A percentile compares a stretch with the other conserved stretches of the same genome.
These are phyloP conservation scores for Trochalopteron elliotii DNA, from an alignment of 2,113 vertebrate genomes.

Conservation along the genomic window DNA sequence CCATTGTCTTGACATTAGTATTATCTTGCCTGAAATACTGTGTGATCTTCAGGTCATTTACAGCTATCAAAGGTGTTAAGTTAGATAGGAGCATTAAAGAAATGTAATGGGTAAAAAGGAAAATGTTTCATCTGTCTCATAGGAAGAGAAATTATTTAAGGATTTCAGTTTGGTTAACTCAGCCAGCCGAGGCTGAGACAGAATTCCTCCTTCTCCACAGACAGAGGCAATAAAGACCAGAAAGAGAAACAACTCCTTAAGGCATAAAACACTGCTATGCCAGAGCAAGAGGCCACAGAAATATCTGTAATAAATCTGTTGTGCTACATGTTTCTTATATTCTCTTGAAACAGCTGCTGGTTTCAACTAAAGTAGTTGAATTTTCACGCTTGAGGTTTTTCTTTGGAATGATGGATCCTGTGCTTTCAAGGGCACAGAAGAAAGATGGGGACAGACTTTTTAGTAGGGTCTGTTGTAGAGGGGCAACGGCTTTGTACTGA, in stretches of 20 bases:
- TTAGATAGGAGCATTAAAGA: background rate
- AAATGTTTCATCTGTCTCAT: background rate
- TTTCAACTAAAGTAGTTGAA: background rate
- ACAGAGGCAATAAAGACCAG: background rate
- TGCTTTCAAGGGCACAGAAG: background rate
- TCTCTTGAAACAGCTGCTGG: background rate
- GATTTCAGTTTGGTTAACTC: background rate
- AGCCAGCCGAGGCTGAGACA: background rate
- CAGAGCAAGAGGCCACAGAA: background rate
- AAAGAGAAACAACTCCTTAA: background rate
- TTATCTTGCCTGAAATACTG: background rate
- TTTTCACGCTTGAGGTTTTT: background rate
- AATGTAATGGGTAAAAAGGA: background rate
- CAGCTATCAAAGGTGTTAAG: background rate
- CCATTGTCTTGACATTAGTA: background rate
- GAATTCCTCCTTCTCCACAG: background rate
- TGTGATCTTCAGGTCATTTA: background rate
- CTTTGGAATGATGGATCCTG: background rate
- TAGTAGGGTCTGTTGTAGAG: background rate
- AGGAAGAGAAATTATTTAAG: background rate
- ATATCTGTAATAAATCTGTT: background rate
- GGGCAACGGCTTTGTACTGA: background rate
- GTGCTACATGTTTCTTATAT: background rate
- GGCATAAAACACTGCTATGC: background rate
- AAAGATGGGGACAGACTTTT: background rate